Base-by-base conservation (phyloP, 2,113 vertebrate species). In the Myocastor coypus region DNA sequence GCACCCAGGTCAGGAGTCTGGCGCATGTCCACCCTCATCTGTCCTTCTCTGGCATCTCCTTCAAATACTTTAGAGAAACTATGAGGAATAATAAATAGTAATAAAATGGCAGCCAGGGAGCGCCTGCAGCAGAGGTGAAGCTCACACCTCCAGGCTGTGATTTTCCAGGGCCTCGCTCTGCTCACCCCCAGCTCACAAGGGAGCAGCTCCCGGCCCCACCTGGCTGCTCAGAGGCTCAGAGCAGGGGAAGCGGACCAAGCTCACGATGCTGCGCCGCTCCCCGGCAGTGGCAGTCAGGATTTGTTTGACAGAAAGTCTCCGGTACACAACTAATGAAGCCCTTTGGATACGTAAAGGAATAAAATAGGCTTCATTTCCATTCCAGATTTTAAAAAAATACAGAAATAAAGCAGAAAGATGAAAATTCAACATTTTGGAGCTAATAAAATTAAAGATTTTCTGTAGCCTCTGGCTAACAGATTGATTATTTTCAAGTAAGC, bases 341-440 rank as follows among this genome's bases (percentile, higher is more conserved):
- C 64, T 81, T 81, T 83, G 82, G 83, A 89, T 83, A 89, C n/a
- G 68, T 86, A 89, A 92, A 80, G 61, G 52, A 80, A 81, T 90
- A 94, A 59, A 91, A 66, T 89, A 71, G 78, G 46, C 28, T 80
- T 93, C 55, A 89, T 89, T 89, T 96, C 61, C 42, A 95, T 80
- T 78, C 94, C 80, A 89, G 81, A 87, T 46, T 46, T 82, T 5
- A 73, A 91, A 85, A 13, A 83, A 61, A 81, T 30, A 81, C 52
- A 28, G 85, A 69, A 83, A 89, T 52, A n/a, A 91, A 83, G 71
- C 59, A 2, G 24, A 81, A 81, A 5, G 22, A 61, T 68, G 32
- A 86, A 93, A 61, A 83, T 83, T 89, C 6, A 69, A 50, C 89
- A 81, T 90, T 59, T 83, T 24, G 61, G 5, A 77, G 52, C 24